phyloP scores from a whole-genome alignment of 2,888 invertebrate species.

The Drosophila falleni region DNA sequence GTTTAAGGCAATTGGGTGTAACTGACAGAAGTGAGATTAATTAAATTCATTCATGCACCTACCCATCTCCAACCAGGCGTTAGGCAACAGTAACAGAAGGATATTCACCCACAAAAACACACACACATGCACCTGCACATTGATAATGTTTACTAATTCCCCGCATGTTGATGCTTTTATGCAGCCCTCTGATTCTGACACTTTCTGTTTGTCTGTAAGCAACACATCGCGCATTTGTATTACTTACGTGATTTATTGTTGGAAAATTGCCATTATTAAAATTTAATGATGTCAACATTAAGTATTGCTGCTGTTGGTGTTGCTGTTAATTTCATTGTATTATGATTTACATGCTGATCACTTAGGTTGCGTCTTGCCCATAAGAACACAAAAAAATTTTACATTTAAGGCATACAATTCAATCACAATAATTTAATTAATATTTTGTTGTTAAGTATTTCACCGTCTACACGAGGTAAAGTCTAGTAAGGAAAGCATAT shows the following conservation, averaged over 20 bases:
- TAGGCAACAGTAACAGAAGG: conserved; percentile 3
- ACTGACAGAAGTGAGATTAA: conserved; percentile 84
- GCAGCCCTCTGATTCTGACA: not conserved
- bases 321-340: conserved; percentile 74
- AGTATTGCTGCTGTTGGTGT: conserved; percentile 32
- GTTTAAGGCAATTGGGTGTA: conserved; percentile 84
- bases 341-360: conserved; percentile 71
- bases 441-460: no score
- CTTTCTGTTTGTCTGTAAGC: conserved; percentile 15
- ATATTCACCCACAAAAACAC: conserved; percentile 15
- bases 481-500: no score
- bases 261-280: conserved; percentile 81
- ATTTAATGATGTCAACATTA: conserved; percentile 33
- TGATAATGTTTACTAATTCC: conserved; percentile 37
- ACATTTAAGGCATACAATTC: not conserved
- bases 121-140: conserved; percentile 18
- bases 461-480: no score
- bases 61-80: conserved; percentile 23
- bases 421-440: no score
- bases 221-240: conserved; percentile 46
- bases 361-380: conserved; percentile 26
- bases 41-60: conserved; percentile 75
- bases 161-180: conserved; percentile 52
- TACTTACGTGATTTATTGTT: conserved; percentile 82
- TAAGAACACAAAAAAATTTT: conserved; percentile 5